Base-by-base conservation (phyloP, 2,797 vertebrate genomes). In the Bucorvus abyssinicus region DNA sequence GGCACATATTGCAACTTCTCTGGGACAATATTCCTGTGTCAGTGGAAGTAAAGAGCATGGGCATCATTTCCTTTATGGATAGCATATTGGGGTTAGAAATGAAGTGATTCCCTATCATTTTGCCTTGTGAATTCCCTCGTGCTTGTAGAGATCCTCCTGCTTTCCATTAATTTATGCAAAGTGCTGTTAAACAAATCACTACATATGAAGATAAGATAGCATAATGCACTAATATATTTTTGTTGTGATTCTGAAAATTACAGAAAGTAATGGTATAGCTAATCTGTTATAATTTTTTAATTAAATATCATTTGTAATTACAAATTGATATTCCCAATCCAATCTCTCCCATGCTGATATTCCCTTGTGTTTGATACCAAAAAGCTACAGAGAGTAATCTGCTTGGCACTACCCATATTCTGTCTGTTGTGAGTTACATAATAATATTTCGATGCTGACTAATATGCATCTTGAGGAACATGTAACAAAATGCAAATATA, bases 171-270 rank as follows among this genome's bases (percentile, higher is more conserved):
- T 97, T 97, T 97, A 96, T 95, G 82, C 90, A 95, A 96, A 96
- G 71, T 94, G n/a, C 92, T 95, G 95, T 95, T 97, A 97, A 97
- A 97, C 93, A 96, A 97, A 97, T 97, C 93, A 94, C 90, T 95
- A 86, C 82, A 78, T 93, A 94, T 87, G 87, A 96, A 96, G 95
- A 97, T 94, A 97, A 96, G 84, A 94, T 96, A 95, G 42, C 47
- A 77, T 78, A 68, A 96, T 92, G 85, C 74, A 94, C 75, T 95
- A 89, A 91, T 89, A 84, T 90, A 94, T 86, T 97, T 96, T 97
- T 97, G 94, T 95, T 98, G 91, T 94, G 90, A 95, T 97, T 97
- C 89, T 90, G 53, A 95, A 97, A 97, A 96, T 96, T 93, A 75
- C 40, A 85, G 80, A 89, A 96, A 96, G 83, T 88, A 97, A 94